phyloP scores from a whole-genome alignment of 2,113 vertebrate genomes.

The Tinamus guttatus region DNA sequence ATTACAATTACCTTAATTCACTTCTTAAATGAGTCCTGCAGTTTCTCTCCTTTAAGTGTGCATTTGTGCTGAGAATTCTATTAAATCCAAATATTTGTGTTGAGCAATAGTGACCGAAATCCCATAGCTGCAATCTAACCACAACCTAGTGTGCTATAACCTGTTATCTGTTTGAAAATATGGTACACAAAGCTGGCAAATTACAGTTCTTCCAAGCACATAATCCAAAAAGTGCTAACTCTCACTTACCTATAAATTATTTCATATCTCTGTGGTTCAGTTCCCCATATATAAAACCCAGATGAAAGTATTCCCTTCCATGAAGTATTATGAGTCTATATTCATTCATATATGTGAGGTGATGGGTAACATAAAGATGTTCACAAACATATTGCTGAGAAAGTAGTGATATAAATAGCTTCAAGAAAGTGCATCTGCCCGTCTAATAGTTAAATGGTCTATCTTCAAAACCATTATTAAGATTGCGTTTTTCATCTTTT shows the following conservation, averaged over 20 bases:
- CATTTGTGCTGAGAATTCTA: background rate
- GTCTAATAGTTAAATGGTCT: background rate
- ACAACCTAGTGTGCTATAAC: background rate
- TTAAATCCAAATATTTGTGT: background rate
- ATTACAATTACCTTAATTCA: background rate
- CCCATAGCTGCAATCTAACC: background rate
- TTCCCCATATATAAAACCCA: background rate
- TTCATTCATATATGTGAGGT: background rate
- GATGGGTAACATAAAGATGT: background rate
- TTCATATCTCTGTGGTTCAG: background rate
- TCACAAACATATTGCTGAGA: background rate
- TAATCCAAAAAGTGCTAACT: background rate
- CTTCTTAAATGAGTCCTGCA: background rate
- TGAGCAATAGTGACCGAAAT: background rate
- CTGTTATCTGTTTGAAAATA: background rate
- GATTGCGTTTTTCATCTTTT: constrained; percentile 1
- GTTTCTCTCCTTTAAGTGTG: background rate
- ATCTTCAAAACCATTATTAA: background rate
- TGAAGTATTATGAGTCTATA: background rate
- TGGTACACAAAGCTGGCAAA: background rate
- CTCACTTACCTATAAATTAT: background rate
- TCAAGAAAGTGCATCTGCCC: background rate
- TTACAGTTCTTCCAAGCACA: background rate
- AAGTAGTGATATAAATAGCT: background rate
- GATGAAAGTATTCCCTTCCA: background rate